phyloP scores from a whole-genome alignment of 2,113 vertebrate genomes.

The Rhinichthys klamathensis region DNA sequence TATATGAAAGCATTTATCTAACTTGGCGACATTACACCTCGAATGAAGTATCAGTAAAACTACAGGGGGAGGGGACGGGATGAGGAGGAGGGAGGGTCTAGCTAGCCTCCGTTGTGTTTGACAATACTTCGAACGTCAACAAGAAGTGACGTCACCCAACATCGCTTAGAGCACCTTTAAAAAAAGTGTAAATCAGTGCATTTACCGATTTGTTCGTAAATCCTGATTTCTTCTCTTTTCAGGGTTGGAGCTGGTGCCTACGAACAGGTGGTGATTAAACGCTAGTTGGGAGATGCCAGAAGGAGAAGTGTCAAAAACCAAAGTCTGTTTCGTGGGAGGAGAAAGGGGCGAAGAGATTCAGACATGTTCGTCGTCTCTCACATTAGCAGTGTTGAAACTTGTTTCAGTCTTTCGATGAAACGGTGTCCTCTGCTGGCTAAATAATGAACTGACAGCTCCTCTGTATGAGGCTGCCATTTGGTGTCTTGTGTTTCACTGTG shows the following conservation, averaged over 20 bases:
- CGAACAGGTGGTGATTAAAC: constrained; percentile 92
- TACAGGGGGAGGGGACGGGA: no score
- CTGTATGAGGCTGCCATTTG: constrained; percentile 1
- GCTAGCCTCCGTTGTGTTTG: no score
- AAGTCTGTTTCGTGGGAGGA: constrained; percentile 17
- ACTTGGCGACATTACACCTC: no score
- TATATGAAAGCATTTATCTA: no score
- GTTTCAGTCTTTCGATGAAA: constrained; percentile 1
- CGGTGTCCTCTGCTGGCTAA: constrained; percentile 25
- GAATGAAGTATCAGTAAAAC: no score
- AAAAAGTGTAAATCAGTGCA: background rate
- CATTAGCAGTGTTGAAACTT: constrained; percentile 42
- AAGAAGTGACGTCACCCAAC: no score
- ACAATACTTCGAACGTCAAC: no score
- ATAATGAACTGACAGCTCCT: constrained; percentile 18
- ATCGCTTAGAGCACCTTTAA: background rate
- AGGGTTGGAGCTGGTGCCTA: constrained; percentile 92
- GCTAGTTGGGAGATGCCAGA: constrained; percentile 61
- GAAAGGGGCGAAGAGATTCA: constrained; percentile 18
- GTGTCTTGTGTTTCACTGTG: constrained; percentile 35
- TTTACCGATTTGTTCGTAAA: background rate
- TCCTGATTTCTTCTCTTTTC: constrained; percentile 10
- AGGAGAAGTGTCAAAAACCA: constrained; percentile 43
- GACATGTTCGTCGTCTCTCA: constrained; percentile 51
- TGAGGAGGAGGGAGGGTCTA: no score